These are phyloP conservation scores for Pandemis corylana DNA, from an alignment of 2,888 invertebrate species.

Conservation along the genomic window DNA sequence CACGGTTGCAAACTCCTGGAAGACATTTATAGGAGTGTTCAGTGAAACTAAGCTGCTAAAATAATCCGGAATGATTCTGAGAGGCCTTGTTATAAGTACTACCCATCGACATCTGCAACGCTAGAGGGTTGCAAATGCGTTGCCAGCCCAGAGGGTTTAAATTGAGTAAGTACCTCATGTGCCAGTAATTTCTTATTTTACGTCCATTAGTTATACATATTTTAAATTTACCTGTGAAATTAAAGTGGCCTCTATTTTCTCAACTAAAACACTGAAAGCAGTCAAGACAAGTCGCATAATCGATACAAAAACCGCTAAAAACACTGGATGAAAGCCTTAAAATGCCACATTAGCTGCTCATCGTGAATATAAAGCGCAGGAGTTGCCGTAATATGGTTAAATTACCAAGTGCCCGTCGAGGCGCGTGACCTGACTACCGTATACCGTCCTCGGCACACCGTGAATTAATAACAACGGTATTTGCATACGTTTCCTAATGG, in stretches of 20 bases:
- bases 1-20: too few species aligned
- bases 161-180: too few species aligned
- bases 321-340: constrained; percentile 16
- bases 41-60: too few species aligned
- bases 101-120: too few species aligned
- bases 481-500: constrained; percentile 34
- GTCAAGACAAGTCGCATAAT: neutral
- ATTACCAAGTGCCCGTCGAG: constrained; percentile 33
- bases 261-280: neutral
- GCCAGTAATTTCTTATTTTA: too few species aligned
- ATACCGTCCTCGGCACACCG: constrained; percentile 24
- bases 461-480: constrained; percentile 39
- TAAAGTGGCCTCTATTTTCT: neutral
- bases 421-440: constrained; percentile 20
- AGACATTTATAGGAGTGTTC: too few species aligned
- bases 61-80: too few species aligned
- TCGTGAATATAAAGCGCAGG: constrained; percentile 27
- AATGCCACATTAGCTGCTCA: constrained; percentile 29
- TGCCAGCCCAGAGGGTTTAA: too few species aligned
- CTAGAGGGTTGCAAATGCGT: too few species aligned
- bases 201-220: too few species aligned
- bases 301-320: constrained; percentile 16
- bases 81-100: too few species aligned
- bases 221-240: too few species aligned
- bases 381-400: constrained; percentile 34